Evolutionary conservation across 2,113 vertebrate genomes (phyloP).

Genomic region (Campylorhamphus procurvoides): DNA sequence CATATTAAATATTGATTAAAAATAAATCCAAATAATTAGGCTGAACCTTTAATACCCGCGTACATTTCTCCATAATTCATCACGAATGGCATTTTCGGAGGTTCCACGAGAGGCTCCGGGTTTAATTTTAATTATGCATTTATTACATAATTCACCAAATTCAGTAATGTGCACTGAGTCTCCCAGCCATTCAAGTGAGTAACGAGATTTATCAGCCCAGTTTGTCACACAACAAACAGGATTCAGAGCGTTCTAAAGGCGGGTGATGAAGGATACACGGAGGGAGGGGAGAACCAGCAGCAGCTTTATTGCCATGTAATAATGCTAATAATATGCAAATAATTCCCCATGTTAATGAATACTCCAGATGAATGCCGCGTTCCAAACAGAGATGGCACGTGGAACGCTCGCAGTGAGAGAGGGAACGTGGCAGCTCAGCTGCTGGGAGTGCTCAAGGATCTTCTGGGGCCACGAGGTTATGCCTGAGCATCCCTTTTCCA

Average conservation of each 20-base stretch:
- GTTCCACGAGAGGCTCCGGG: background rate
- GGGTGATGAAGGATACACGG: slow-evolving; percentile 41
- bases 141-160: slow-evolving; percentile 62
- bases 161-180: slow-evolving; percentile 43
- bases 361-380: slow-evolving; percentile 13
- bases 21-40: slow-evolving; percentile 46
- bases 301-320: slow-evolving; percentile 53
- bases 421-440: background rate
- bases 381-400: background rate
- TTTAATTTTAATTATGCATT: slow-evolving; percentile 51
- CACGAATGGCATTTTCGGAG: background rate
- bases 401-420: background rate
- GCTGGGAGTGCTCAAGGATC: background rate
- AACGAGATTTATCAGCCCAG: slow-evolving; percentile 66
- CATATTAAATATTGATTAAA: slow-evolving; percentile 33
- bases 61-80: background rate
- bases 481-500: background rate
- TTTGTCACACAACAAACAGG: slow-evolving; percentile 66
- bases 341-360: slow-evolving; percentile 53
- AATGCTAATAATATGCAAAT: slow-evolving; percentile 68
- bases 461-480: background rate
- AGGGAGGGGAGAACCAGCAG: slow-evolving; percentile 55
- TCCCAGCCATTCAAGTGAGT: slow-evolving; percentile 58
- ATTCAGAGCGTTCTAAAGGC: slow-evolving; percentile 29
- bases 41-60: background rate